These are phyloP conservation scores for Mythimna albipuncta DNA, from an alignment of 2,888 invertebrate species.

Conservation along the genomic window DNA sequence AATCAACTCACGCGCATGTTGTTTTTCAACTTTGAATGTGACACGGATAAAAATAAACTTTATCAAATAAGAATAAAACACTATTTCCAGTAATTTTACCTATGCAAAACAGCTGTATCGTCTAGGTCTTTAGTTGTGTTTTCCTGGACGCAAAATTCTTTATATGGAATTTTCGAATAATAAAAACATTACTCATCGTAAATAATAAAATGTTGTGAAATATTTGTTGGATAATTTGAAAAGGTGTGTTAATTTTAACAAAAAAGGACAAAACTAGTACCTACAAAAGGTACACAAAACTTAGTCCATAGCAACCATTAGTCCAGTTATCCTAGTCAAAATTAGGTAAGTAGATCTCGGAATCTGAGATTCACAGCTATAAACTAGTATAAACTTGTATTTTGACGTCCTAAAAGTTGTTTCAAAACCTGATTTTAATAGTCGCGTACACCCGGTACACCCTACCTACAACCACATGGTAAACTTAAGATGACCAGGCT, in stretches of 20 bases:
- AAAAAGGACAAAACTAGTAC: background rate
- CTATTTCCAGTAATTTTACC: background rate
- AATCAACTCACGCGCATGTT: constrained; percentile 76
- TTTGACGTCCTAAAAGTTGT: too few relatives aligned
- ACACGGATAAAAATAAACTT: constrained; percentile 31
- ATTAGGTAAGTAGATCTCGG: too few relatives aligned
- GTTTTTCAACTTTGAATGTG: constrained; percentile 8
- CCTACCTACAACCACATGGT: too few relatives aligned
- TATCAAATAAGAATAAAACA: constrained; percentile 37
- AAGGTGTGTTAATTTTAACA: background rate
- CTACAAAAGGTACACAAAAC: background rate
- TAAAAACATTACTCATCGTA: background rate
- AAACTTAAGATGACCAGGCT: too few relatives aligned
- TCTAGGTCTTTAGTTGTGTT: constrained; percentile 7
- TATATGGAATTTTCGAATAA: constrained; percentile 10
- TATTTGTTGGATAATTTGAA: background rate
- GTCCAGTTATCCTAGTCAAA: too few relatives aligned
- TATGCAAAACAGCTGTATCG: background rate
- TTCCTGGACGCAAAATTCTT: constrained; percentile 14
- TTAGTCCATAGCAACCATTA: background rate
- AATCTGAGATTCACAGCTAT: too few relatives aligned
- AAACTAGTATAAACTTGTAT: too few relatives aligned
- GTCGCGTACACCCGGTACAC: too few relatives aligned
- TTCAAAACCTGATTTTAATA: too few relatives aligned
- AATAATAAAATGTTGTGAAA: constrained; percentile 1